These are phyloP conservation scores for Cyaniris semiargus DNA, from an alignment of 2,888 invertebrate species.

Conservation along the genomic window DNA sequence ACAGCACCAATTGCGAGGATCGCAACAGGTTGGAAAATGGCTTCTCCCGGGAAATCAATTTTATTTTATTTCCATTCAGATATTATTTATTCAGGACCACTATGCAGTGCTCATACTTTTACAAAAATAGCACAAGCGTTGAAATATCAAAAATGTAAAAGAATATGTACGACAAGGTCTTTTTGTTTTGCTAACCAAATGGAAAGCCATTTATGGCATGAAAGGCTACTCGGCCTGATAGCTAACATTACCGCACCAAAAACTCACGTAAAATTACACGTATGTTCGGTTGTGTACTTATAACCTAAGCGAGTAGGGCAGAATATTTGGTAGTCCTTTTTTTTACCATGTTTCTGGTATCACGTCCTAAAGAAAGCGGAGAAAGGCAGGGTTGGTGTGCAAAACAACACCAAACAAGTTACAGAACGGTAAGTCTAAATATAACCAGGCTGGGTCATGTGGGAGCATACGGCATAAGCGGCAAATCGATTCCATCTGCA, in stretches of 20 bases:
- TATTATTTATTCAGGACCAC: conserved; percentile 2
- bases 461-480: neutral
- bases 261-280: neutral
- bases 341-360: neutral
- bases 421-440: neutral
- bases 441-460: neutral
- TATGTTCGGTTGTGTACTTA: neutral
- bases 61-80: neutral
- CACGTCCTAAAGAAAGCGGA: neutral
- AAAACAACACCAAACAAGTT: conserved; percentile 1
- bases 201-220: neutral
- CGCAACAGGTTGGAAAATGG: neutral
- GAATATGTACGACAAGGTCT: neutral
- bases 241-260: neutral
- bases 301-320: too few relatives aligned
- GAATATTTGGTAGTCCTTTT: too few relatives aligned
- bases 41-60: neutral
- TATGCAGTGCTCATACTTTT: neutral
- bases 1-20: neutral
- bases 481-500: neutral
- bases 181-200: too few relatives aligned
- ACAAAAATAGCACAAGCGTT: neutral
- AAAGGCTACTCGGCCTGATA: neutral
- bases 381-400: neutral
- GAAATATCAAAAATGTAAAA: neutral